Base-by-base conservation (phyloP, 2,113 vertebrate genomes). In the Myotis davidii region DNA sequence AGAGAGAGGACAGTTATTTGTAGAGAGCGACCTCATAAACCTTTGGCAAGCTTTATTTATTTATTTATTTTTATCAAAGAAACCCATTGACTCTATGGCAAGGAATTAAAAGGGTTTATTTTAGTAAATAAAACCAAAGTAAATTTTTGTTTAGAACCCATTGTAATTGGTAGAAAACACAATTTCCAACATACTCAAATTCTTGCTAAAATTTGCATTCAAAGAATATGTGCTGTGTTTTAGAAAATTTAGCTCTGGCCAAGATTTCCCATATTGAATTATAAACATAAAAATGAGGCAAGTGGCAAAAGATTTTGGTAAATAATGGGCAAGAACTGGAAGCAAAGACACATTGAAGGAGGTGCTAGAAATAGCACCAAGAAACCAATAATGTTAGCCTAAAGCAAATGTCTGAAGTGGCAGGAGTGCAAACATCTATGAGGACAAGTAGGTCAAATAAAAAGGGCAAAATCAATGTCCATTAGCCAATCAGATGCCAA, bases 281-380 rank as follows among this genome's bases (percentile, higher is more conserved):
- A 50, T 14, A 77, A 32, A 95, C 82, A 78, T 77, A 94, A 56
- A 32, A 90, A 64, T 50, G 21, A 83, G 16, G 5, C 25, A 61
- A 54, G 20, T 92, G 72, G 48, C 20, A 90, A 85, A 94, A 69
- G 39, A 82, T 85, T 89, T 95, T 94, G 39, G 23, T 81, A 92
- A 85, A 82, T 85, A 74, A 65, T 45, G n/a, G 76, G 6, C 50
- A 67, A 74, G 32, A 90, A 85, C 10, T 34, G 4, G 77, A 48
- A 61, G 21, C 8, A 90, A 34, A 91, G n/a, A 82, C 2, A 14
- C 42, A 0, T 50, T 78, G 21, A 78, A 89, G 48, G 9, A 83
- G 65, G 14, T 70, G 37, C 72, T 91, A 74, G 13, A 74, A 56
- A 61, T 0, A 84, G 50, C n/a, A 16, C 42, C 5, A 54, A 20